A percentile compares a stretch with the other conserved stretches of the same genome.
Evolutionary conservation across 1,140 invertebrate species (phyloP).

Genomic region (Halotydeus destructor): DNA sequence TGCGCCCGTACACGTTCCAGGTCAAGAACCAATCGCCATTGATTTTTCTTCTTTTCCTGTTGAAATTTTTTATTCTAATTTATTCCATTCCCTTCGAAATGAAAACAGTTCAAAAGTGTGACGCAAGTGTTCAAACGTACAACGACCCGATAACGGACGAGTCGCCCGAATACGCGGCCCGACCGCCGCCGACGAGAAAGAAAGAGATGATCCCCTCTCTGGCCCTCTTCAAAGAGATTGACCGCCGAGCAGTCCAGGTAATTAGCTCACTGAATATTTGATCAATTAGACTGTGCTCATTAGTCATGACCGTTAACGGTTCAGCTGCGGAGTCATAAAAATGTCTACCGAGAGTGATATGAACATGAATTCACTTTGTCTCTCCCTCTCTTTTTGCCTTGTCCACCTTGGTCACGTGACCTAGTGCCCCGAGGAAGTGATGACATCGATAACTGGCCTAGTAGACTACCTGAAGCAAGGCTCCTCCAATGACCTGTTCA

Average conservation of each 20-base stretch:
- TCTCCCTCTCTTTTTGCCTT: slow-evolving; percentile 6
- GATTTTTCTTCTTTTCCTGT: too few species aligned
- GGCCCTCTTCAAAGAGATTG: slow-evolving; percentile 17
- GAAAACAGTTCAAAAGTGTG: too few species aligned
- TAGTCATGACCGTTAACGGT: background rate
- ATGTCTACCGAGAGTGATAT: too few species aligned
- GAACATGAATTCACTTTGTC: background rate
- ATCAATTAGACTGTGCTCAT: background rate
- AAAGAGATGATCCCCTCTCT: slow-evolving; percentile 18
- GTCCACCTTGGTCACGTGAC: too few species aligned
- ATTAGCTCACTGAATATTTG: background rate
- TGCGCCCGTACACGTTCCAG: too few species aligned
- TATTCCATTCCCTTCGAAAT: too few species aligned
- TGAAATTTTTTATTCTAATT: too few species aligned
- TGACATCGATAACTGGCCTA: slow-evolving; percentile 14
- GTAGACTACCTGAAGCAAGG: slow-evolving; percentile 15
- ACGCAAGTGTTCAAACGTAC: slow-evolving; percentile 20
- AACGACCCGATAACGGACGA: slow-evolving; percentile 22
- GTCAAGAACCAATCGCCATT: too few species aligned
- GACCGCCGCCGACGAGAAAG: slow-evolving; percentile 21
- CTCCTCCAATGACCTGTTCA: slow-evolving; percentile 20
- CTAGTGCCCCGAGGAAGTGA: slow-evolving; percentile 15
- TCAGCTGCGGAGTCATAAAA: too few species aligned
- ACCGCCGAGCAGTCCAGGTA: slow-evolving; percentile 17
- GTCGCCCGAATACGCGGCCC: slow-evolving; percentile 21